Base-by-base conservation (phyloP, 2,113 vertebrate genomes). In the Oxyura jamaicensis region DNA sequence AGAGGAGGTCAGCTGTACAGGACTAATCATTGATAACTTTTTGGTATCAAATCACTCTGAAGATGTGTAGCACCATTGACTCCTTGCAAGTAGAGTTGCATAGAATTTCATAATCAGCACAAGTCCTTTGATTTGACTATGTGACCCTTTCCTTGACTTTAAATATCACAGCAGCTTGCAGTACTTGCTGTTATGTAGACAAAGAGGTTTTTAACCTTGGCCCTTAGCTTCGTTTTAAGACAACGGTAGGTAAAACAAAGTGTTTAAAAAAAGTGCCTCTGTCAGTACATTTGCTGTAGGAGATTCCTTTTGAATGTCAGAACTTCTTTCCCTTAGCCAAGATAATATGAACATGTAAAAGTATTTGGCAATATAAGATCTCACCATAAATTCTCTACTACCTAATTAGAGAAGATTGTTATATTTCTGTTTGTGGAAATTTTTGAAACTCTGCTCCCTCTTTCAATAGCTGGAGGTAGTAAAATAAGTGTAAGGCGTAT, bases 391-490 rank as follows among this genome's bases (percentile, higher is more conserved):
- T 88, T 91, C 42, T 81, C 31, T 92, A 21, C 83, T 94, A 55
- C 77, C 62, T 94, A 95, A 91, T 93, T 96, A 95, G 81, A 80
- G 76, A 59, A 96, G 78, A 91, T 92, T 80, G 59, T 59, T 77
- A 75, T n/a, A 76, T 84, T 86, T 80, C 52, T 44, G 74, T 82
- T 92, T 86, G 85, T 93, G 94, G 86, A 89, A 95, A 86, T 90
- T 92, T 92, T 93, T 80, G 93, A 73, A 92, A 92, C 63, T 87
- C 65, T 10, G 55, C 68, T 96, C 90, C 52, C 11, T 91, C 20
- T 77, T 96, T 91, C 83, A 93, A 67, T 96, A 95, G 81, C 94
- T 97, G 83, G 65, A 96, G 92, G 92, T 95, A 90, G 55, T 86
- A 44, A 94, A 93, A 89, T 85, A 77, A 90, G 41, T 90, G 23